Evolutionary conservation across 2,888 invertebrate species (phyloP), one percentile per base, ranked within the genome.

Genomic region (Volucella inflata): DNA sequence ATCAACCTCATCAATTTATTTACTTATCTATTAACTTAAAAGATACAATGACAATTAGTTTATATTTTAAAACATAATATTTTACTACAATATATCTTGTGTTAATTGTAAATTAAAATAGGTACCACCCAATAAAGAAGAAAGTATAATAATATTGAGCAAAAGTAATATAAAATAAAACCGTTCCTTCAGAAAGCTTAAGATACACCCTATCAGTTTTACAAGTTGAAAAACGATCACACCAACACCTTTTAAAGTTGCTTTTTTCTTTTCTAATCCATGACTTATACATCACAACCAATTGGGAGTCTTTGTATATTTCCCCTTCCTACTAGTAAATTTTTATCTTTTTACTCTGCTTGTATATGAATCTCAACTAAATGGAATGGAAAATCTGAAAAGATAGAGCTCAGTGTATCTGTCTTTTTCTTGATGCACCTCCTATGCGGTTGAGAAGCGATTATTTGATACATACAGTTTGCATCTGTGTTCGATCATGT

Each of bases 371-470:
- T 46, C 77, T 81, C 85, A 85, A 76, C 76, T 67, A 81, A 77
- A 81, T 81, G 81, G 68, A 81, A 81, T 77, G 81, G 81, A 72
- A 81, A 81, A 85, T 85, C 76, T 85, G 67, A 60, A 72, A 76
- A 67, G 55, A 65, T 14, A 67, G 50, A 55, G 44, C 60, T 71
- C 46, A 67, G 55, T 85, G 71, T 85, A 79, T 85, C 81, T 70
- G 76, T 81, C 76, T 85, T 85, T 57, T 68, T 85, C 85, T 76
- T 44, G 72, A 85, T 85, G 85, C 85, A 85, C 85, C 85, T 85
- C 85, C 85, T 85, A 77, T 85, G 80, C 80, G 76, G 67, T 57
- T 76, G 67, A 57, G 70, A 67, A 76, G 81, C 55, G 60, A 62
- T 55, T 42, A 46, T 51, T 59, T 50, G 44, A 14, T 72, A 81